Evolutionary conservation across 2,888 invertebrate species (phyloP), one percentile per base, ranked within the genome.

Genomic region (Agapetus fuscipes): DNA sequence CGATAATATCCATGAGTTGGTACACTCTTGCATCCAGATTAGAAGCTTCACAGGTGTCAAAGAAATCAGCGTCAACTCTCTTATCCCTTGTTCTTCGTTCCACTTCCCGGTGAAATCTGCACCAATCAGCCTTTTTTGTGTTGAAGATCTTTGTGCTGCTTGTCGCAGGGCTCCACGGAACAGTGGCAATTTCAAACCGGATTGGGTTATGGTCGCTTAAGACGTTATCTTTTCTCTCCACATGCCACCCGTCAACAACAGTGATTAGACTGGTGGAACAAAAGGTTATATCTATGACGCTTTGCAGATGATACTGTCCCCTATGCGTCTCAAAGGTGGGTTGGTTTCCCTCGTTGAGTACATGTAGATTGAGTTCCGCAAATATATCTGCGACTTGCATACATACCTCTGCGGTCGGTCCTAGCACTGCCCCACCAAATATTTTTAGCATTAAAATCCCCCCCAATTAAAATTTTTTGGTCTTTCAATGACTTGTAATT

Each of bases 161-260:
- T 29, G 12, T 14, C 29, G 29, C 14, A 14, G 29, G 29, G 29
- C 14, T 29, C 29, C 5, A 12, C 14, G 14, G 12, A 13, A 12
- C 14, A 3, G 25, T 17, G 5, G 31, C 15, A 31, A 31, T 31
- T 31, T 17, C 4, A 17, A 17, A 31, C 3, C n/a, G 17, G 14
- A 31, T 31, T 11, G 31, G 31, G 14, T 31, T 17, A 13, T 24
- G 33, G 10, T 33, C 33, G 14, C 33, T 33, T 2, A 33, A n/a
- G 17, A 24, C 3, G 25, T 24, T 33, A 10, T 17, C 24, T 3
- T 33, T 17, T 3, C 4, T 13, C 6, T 33, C 17, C 24, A 33
- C 24, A 13, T 11, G 11, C 33, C 33, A 33, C n/a, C n/a, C 14
- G 25, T 24, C 10, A 13, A 24, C 12, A 3, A 16, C 12, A 14